phyloP scores from a whole-genome alignment of 2,888 invertebrate species.

The Drosophila greeni region DNA sequence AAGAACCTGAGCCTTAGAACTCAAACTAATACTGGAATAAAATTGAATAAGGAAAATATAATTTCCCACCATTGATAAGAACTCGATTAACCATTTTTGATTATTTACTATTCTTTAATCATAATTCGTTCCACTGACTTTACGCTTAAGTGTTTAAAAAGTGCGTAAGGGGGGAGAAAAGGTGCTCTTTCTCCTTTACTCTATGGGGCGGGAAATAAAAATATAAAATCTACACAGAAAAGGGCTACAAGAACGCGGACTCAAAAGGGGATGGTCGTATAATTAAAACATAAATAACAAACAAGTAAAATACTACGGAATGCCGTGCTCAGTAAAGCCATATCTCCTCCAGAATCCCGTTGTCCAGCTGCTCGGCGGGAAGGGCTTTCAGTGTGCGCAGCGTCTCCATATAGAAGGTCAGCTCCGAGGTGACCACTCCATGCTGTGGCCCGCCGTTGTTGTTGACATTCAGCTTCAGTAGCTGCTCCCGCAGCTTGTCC shows the following conservation, averaged over 20 bases:
- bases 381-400: constrained; percentile 88
- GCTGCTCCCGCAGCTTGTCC: constrained; percentile 89
- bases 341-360: constrained; percentile 87
- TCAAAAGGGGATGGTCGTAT: background rate
- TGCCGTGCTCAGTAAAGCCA: constrained; percentile 80
- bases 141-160: constrained; percentile 29
- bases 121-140: constrained; percentile 29
- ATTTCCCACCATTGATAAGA: background rate
- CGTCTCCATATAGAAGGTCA: constrained; percentile 93
- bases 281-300: constrained; percentile 40
- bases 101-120: constrained; percentile 31
- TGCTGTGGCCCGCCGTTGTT: constrained; percentile 98
- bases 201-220: constrained; percentile 30
- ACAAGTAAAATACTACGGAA: constrained; percentile 35
- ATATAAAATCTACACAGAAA: constrained; percentile 25
- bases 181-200: constrained; percentile 8
- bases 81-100: background rate
- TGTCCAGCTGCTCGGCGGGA: constrained; percentile 86
- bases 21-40: background rate
- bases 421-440: constrained; percentile 94
- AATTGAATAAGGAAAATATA: background rate
- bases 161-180: constrained; percentile 25
- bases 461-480: constrained; percentile 91
- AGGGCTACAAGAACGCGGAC: constrained; percentile 5
- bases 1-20: too few relatives aligned